Evolutionary conservation across 2,797 vertebrate species (phyloP).

Genomic region (Sebastes itinus): DNA sequence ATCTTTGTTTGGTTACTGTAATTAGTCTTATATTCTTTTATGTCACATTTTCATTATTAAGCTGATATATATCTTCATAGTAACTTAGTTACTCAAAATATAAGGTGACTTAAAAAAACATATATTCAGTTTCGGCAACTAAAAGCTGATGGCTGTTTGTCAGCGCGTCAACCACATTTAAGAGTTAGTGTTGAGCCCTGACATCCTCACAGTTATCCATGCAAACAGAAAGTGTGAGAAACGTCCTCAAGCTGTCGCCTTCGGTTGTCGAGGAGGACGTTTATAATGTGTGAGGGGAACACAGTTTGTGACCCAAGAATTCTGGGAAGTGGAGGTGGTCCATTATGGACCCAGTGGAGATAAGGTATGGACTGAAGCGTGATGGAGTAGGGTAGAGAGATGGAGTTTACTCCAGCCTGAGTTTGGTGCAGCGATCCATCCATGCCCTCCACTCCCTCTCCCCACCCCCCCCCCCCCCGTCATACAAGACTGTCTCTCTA

Average conservation of each 20-base stretch:
- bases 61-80: too few species aligned
- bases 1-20: too few species aligned
- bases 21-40: too few species aligned
- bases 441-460: not conserved
- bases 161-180: too few species aligned
- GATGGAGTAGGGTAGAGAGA: not conserved
- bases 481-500: not conserved
- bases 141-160: too few species aligned
- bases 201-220: not conserved
- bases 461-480: not conserved
- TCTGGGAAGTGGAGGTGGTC: constrained; percentile 43
- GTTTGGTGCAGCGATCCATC: constrained; percentile 26
- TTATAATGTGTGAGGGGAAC: not conserved
- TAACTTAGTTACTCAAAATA: too few species aligned
- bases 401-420: not conserved
- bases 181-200: too few species aligned
- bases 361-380: not conserved
- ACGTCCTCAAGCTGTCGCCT: not conserved
- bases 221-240: constrained; percentile 6
- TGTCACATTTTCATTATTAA: too few species aligned
- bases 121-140: too few species aligned
- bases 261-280: not conserved
- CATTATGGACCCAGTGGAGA: constrained; percentile 8
- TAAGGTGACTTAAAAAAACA: too few species aligned
- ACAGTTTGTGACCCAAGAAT: constrained; percentile 15